Evolutionary conservation across 2,113 vertebrate species (phyloP), one percentile per base, ranked within the genome.

Genomic region (Campylorhamphus procurvoides): DNA sequence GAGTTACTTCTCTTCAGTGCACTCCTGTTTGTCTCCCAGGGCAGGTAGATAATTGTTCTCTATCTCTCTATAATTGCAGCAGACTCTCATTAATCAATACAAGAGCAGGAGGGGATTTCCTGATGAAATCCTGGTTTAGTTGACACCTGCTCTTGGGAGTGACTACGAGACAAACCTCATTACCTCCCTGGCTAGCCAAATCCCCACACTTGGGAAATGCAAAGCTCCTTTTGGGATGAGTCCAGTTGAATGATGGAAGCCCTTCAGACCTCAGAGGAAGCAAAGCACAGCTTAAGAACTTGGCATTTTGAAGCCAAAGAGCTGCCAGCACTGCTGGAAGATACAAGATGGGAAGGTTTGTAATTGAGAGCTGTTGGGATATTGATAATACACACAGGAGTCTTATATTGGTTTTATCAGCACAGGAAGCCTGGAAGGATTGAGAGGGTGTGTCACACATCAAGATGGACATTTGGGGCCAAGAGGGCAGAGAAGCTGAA

Each of bases 21-120:
- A 5, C 71, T 89, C 66, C 60, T 44, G 35, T 39, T 81, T 81
- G 71, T 78, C 60, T 76, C 75, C 28, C 44, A 40, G 53, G 71
- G 53, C 63, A 72, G 78, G 78, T 3, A 94, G 62, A 31, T 91
- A 89, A 97, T 72, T 75, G 58, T 77, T 94, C 67, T 75, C 23
- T 37, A 3, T 69, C 52, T 58, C 53, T 44, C n/a, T 37, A 1
- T 58, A 82, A 91, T 68, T 87, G 78, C 90, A 87, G 67, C 63
- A 79, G 94, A 91, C 37, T 66, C 71, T 79, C 85, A 49, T 91
- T 87, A 87, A 95, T 91, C 87, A 90, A 76, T 83, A 75, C 55
- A 50, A 76, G 29, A 4, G 46, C 52, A 23, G 62, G n/a, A 46
- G 88, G 82, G 60, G 75, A 66, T 76, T 85, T 89, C 90, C 67